Base-by-base conservation (phyloP, 1,140 invertebrate species). In the Drosophila dunni region DNA sequence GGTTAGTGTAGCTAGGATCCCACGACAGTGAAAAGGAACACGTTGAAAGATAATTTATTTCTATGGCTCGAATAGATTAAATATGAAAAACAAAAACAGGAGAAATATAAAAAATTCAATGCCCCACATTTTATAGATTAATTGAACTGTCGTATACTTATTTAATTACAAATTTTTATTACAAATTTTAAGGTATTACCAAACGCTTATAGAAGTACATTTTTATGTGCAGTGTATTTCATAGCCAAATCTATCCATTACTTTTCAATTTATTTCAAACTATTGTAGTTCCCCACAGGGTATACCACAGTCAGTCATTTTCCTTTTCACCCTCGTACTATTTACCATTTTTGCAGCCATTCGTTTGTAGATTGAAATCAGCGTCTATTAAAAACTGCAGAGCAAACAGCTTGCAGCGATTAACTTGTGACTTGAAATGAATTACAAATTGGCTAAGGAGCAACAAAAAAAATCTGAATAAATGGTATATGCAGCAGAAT, bases 381-480 rank as follows among this genome's bases (percentile, higher is more conserved):
- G 69, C 66, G 64, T 57, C 81, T 81, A 75, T 85, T 80, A 81
- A 85, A 85, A 84, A 81, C 24, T 71, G 74, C 81, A 56, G 46
- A 56, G 61, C 67, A 84, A 84, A 84, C 69, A 78, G 75, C 78
- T 71, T 46, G 61, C 40, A 78, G 81, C 81, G 65, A 74, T 84
- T 84, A 78, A 77, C 64, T 77, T 67, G 40, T 40, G 64, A 66
- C 61, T 50, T 75, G 62, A 75, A 83, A 77, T 84, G 81, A 84
- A 84, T 78, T 71, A 85, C 81, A 85, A 85, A 84, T 75, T 85
- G 48, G 45, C 48, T 10, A 44, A 42, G 71, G 78, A 45, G 51
- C 40, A 13, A 56, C 3, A 29, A 29, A 29, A 24, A 24, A 29
- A 29, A 24, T 40, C 11, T 40, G 8, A 11, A 40, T 3, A 11